Conservation (phyloP, 2,888 invertebrate genomes). For the Cacoxenus indagator region DNA sequence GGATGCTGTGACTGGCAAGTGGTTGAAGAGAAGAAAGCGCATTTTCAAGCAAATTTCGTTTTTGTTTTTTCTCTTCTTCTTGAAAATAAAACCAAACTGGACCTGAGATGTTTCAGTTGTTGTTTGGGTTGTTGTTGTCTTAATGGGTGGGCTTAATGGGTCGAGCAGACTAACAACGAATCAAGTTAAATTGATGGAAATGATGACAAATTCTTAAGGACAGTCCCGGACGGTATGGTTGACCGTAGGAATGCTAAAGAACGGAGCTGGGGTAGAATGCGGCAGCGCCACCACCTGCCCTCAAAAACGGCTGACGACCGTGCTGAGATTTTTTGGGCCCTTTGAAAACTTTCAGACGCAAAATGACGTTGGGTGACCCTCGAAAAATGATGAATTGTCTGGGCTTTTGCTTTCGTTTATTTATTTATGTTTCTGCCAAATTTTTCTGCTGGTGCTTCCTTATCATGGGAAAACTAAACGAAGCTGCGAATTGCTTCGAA, state of each 20-base stretch:
- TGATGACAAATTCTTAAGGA: conserved; percentile 22
- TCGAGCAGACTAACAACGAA: conserved; percentile 22
- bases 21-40: neutral
- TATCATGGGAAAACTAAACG: neutral
- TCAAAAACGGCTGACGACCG: neutral
- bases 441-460: neutral
- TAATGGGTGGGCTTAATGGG: neutral
- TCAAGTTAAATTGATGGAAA: conserved; percentile 35
- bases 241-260: neutral
- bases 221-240: neutral
- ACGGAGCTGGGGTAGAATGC: neutral
- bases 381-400: neutral
- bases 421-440: neutral
- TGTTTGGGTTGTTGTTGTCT: neutral
- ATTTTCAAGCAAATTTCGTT: neutral
- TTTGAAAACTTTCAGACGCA: neutral
- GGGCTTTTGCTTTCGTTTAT: neutral
- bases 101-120: no score
- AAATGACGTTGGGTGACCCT: neutral
- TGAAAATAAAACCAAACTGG: no score
- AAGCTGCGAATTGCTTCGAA: neutral
- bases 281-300: neutral
- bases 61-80: neutral
- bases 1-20: no score
- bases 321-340: neutral